Evolutionary conservation across 2,888 invertebrate genomes (phyloP).

Genomic region (Monochamus alternatus): DNA sequence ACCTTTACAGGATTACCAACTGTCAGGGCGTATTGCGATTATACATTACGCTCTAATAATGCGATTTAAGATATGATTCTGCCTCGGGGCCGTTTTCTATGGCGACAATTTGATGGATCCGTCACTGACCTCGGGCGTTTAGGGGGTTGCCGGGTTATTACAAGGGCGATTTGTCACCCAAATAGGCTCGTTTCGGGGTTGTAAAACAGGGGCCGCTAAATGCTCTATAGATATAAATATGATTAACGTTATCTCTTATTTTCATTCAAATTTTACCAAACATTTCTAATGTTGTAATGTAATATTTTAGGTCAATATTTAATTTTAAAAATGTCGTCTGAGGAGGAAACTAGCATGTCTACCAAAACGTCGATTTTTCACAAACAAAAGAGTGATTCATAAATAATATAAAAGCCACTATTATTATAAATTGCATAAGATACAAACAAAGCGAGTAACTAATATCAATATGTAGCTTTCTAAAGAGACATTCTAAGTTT

Average conservation of each 20-base stretch:
- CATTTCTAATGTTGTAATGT: too few relatives aligned
- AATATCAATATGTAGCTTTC: too few relatives aligned
- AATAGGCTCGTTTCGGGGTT: not conserved
- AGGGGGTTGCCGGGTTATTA: slow-evolving; percentile 27
- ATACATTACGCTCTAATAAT: slow-evolving; percentile 41
- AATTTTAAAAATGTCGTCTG: too few relatives aligned
- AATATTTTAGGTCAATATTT: too few relatives aligned
- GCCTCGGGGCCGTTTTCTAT: slow-evolving; percentile 31
- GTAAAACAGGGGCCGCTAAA: slow-evolving; percentile 2
- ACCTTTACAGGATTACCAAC: slow-evolving; percentile 43
- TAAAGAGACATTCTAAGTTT: too few relatives aligned
- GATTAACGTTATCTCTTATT: not conserved
- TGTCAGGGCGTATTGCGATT: slow-evolving; percentile 41
- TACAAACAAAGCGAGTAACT: too few relatives aligned
- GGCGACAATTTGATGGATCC: slow-evolving; percentile 27
- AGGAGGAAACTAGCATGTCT: too few relatives aligned
- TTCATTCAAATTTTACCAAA: too few relatives aligned
- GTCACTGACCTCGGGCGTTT: slow-evolving; percentile 26
- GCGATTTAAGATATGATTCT: slow-evolving; percentile 39
- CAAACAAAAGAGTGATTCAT: too few relatives aligned
- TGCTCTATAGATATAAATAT: slow-evolving; percentile 3
- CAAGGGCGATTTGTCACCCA: slow-evolving; percentile 15
- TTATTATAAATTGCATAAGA: too few relatives aligned
- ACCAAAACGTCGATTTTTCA: too few relatives aligned
- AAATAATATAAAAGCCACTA: too few relatives aligned